Evolutionary conservation across 2,797 vertebrate genomes (phyloP), one percentile per base, ranked within the genome.

Genomic region (Hafferia zeledoni): DNA sequence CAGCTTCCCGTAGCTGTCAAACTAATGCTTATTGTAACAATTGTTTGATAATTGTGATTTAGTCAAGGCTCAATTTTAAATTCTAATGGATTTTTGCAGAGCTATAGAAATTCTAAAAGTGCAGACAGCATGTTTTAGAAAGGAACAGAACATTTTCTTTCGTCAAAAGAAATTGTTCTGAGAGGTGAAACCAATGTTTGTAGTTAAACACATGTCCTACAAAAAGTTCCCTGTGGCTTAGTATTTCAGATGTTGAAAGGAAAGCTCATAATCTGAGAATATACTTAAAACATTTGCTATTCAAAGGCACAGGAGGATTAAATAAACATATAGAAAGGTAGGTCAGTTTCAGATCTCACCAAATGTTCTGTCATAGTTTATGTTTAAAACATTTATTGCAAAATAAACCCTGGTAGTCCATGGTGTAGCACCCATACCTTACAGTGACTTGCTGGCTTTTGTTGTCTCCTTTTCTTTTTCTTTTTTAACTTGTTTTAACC

Each of bases 1-100:
- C 46, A 11, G n/a, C 94, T 94, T 91, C 90, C 43, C 53, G 31
- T 64, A 65, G 35, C 76, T 93, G 69, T 91, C 83, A 87, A 89
- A 64, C 41, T 76, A 76, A 49, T 52, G 33, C 53, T 77, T 85
- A 43, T 85, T 78, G 35, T 88, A 76, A 81, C n/a, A 61, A 41
- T 43, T 85, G 70, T 72, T 37, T 49, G n/a, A 28, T 83, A 63
- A 79, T 27, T 50, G 41, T 81, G 69, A 63, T 88, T 65, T 88
- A 75, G 60, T 65, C 83, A 92, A 61, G 28, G 78, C 23, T 83
- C 17, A 28, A 17, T 87, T 95, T 96, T 82, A 75, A 89, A 81
- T 83, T 91, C 15, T 52, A 63, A 61, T 67, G 46, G 56, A 19
- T 87, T 84, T 95, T 85, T 93, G 69, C 53, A 25, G 80, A 74